Evolutionary conservation across 2,888 invertebrate species (phyloP).

Genomic region (Apoda limacodes): DNA sequence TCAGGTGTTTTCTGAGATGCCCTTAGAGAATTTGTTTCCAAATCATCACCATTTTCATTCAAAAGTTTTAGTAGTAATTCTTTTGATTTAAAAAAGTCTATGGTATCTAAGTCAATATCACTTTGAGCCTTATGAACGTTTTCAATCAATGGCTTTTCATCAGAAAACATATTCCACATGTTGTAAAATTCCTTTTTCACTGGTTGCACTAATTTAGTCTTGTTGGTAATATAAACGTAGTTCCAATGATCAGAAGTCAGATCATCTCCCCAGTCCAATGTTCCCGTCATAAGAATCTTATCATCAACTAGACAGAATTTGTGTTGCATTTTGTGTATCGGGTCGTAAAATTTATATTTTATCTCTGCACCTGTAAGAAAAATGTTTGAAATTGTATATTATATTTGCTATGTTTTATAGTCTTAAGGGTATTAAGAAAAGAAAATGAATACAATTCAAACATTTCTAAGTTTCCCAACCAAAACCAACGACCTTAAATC

Average conservation of each 20-base stretch:
- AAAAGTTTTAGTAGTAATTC: constrained; percentile 19
- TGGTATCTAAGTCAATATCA: constrained; percentile 24
- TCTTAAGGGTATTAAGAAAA: no score
- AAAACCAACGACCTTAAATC: no score
- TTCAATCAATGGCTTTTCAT: constrained; percentile 20
- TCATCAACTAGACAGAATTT: constrained; percentile 80
- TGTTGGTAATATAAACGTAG: constrained; percentile 74
- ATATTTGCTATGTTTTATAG: no score
- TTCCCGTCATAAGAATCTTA: constrained; percentile 74
- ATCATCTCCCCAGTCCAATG: constrained; percentile 81
- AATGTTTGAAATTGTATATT: constrained; percentile 1
- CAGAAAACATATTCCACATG: constrained; percentile 59
- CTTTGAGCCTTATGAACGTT: constrained; percentile 13
- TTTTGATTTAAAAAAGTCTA: constrained; percentile 19
- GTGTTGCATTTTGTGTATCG: constrained; percentile 76
- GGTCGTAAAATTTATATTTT: constrained; percentile 51
- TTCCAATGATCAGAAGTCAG: constrained; percentile 79
- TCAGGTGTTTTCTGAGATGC: constrained; percentile 34
- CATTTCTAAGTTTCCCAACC: not conserved
- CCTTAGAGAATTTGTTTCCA: constrained; percentile 13
- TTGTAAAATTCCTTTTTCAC: constrained; percentile 71
- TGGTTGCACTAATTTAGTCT: constrained; percentile 60
- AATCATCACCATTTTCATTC: constrained; percentile 18
- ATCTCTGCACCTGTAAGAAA: constrained; percentile 67
- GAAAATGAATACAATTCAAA: not conserved